These are phyloP conservation scores for Stenotaenia linearis DNA, from an alignment of 2,888 invertebrate genomes.

Conservation along the genomic window DNA sequence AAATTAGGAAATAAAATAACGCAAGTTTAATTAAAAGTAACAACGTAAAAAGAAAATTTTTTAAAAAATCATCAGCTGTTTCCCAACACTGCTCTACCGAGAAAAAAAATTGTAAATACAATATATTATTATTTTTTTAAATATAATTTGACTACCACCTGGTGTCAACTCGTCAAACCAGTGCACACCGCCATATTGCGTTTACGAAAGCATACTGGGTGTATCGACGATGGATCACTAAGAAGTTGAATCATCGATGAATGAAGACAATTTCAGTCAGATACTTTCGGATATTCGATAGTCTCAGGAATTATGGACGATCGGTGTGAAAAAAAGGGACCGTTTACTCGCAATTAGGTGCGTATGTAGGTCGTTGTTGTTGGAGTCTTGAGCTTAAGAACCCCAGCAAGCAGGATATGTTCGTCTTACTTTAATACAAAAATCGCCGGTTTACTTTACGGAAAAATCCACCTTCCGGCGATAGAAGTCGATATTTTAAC, in stretches of 20 bases:
- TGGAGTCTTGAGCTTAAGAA: not conserved
- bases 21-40: no score
- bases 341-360: not conserved
- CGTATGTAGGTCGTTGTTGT: not conserved
- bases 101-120: no score
- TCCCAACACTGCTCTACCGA: not conserved
- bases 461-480: not conserved
- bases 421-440: not conserved
- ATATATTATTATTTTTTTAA: no score
- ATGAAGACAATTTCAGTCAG: not conserved
- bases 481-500: no score
- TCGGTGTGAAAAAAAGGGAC: not conserved
- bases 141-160: not conserved
- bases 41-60: no score
- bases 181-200: not conserved
- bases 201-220: constrained; percentile 13
- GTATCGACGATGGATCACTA: constrained; percentile 11
- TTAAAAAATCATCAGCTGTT: not conserved
- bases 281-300: not conserved
- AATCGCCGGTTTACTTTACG: not conserved
- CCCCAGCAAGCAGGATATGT: not conserved
- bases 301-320: not conserved
- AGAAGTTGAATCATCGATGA: constrained; percentile 8
- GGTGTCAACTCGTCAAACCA: constrained; percentile 8
- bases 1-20: no score